Conservation (phyloP, 2,113 vertebrate species). For the Perca flavescens region DNA sequence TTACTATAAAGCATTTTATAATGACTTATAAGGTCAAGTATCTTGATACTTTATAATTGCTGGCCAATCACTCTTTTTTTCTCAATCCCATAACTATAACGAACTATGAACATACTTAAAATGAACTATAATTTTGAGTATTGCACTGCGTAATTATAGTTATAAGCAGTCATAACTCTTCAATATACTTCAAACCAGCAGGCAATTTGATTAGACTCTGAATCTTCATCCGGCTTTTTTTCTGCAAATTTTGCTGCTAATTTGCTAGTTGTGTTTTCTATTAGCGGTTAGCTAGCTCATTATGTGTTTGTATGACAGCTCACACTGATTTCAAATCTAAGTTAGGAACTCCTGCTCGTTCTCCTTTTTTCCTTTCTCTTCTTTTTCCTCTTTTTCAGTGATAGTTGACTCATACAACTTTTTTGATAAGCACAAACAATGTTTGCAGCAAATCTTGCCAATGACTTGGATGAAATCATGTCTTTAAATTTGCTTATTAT, state of each 20-base stretch:
- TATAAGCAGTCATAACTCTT: too few species aligned
- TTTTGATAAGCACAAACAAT: not conserved
- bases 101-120: too few species aligned
- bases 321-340: not conserved
- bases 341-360: not conserved
- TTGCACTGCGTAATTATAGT: too few species aligned
- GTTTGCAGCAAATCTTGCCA: not conserved
- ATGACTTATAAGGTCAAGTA: too few species aligned
- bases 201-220: not conserved
- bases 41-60: too few species aligned
- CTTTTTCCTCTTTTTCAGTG: not conserved
- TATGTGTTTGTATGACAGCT: not conserved
- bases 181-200: not conserved
- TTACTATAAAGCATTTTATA: too few species aligned
- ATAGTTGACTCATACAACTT: not conserved
- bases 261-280: not conserved
- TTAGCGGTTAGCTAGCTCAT: not conserved
- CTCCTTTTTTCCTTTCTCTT: not conserved
- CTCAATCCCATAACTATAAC: too few species aligned
- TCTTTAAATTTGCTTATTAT: not conserved
- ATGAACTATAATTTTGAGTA: too few species aligned
- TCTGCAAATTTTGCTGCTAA: not conserved
- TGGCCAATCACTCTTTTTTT: too few species aligned
- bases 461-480: not conserved
- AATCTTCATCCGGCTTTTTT: not conserved